Base-by-base conservation (phyloP, 2,888 invertebrate genomes). In the Eulithis prunata region DNA sequence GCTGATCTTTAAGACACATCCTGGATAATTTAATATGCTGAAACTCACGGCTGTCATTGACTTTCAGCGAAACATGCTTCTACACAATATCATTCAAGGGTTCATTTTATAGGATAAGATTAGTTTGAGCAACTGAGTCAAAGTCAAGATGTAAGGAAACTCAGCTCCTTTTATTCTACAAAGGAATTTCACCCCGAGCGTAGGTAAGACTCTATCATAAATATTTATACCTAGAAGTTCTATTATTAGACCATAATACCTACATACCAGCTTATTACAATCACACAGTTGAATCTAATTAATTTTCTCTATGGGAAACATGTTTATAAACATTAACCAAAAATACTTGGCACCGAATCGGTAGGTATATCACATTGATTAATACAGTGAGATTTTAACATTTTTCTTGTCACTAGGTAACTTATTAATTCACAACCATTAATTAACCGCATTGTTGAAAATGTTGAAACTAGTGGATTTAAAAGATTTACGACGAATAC, bases 351-450 rank as follows among this genome's bases (percentile, higher is more conserved):
- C 61, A 57, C 47, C 32, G 66, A 66, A 62, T 57, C 51, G 32
- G 57, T 47, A 13, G 46, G 46, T 51, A 51, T 36, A 64, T 60
- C 66, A 66, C 62, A 60, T 62, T 65, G 60, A 66, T 68, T 70
- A 64, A 70, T 57, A 14, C 41, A 11, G 57, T 49, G 57, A 62
- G 61, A 68, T 53, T 66, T 57, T 69, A 47, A 58, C 36, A 66
- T 68, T 51, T 58, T 55, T 66, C 67, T 53, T 59, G 62, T 69
- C 66, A 21, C 21, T 21, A 61, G 58, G 58, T 57, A 41, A 4
- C 32, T 32, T 62, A 73, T 70, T 59, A 69, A 73, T 65, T 59
- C 52, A 53, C 13, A 47, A 28, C 62, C 62, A 73, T 71, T 71
- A 70, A 69, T 73, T 59, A 70, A 32, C 56, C 57, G 46, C 58